Percentiles rank a stretch among this genome's conserved stretches.
phyloP scores from a whole-genome alignment of 2,113 vertebrate species.

The Indri indri region DNA sequence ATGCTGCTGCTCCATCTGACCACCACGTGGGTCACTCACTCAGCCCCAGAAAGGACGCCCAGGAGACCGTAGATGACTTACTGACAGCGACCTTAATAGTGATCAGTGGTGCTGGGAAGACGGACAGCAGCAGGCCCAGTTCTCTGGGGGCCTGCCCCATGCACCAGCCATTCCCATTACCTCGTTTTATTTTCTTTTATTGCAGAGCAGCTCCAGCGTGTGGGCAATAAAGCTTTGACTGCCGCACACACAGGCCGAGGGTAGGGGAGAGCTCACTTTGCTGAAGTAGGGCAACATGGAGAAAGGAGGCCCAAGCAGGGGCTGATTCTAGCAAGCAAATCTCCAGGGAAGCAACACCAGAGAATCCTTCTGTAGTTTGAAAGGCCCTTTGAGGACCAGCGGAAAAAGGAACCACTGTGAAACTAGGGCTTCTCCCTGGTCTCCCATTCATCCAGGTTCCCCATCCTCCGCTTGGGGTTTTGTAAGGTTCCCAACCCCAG shows the following conservation, averaged over 20 bases:
- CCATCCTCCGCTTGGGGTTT: neutral
- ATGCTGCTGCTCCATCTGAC: neutral
- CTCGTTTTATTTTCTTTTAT: conserved; percentile 59
- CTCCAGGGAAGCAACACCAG: neutral
- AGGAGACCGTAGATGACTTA: neutral
- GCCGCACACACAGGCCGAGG: conserved; percentile 10
- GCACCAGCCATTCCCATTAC: conserved; percentile 28
- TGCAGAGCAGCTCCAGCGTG: neutral
- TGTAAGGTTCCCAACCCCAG: too few species aligned
- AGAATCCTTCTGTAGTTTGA: neutral
- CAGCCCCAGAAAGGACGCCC: neutral
- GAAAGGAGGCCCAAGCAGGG: neutral
- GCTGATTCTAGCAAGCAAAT: neutral
- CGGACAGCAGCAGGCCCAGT: neutral
- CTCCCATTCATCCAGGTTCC: neutral
- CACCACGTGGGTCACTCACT: neutral
- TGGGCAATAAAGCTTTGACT: conserved; percentile 39
- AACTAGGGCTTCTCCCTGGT: neutral
- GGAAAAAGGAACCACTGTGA: neutral
- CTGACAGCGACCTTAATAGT: neutral
- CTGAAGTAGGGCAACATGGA: neutral
- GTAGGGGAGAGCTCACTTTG: neutral
- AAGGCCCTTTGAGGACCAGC: conserved; percentile 28
- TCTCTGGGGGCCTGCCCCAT: neutral
- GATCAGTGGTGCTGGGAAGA: conserved; percentile 30